Conservation (phyloP, 2,113 vertebrate species). For the Conger conger region DNA sequence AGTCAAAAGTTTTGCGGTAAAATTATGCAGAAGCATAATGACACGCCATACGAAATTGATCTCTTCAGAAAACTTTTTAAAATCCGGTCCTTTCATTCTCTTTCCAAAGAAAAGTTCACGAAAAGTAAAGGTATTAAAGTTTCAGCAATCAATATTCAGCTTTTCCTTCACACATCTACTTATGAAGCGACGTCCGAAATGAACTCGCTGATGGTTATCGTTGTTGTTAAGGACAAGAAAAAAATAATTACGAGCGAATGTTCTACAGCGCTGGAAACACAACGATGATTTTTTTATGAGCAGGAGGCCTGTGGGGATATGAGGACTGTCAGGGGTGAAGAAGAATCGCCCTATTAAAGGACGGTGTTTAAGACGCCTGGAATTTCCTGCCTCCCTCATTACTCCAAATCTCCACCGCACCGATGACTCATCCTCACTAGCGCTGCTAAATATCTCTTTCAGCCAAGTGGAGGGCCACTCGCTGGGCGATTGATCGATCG, state of each 20-base stretch:
- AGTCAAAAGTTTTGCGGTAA: neutral
- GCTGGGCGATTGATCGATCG: constrained; percentile 10
- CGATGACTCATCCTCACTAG: constrained; percentile 12
- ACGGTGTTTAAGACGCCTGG: neutral
- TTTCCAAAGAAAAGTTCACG: neutral
- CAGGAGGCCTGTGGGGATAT: neutral
- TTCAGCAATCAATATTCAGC: no score
- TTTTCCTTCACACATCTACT: no score
- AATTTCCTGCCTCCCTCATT: constrained; percentile 1
- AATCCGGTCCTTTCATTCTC: neutral
- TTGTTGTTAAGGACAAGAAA: neutral
- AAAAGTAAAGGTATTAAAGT: neutral
- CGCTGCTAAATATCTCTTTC: constrained; percentile 9
- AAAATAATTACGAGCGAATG: neutral
- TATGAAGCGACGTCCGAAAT: no score
- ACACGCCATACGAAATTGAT: neutral
- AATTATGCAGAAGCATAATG: neutral
- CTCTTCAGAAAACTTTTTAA: neutral
- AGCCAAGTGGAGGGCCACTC: constrained; percentile 3
- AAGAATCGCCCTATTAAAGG: neutral
- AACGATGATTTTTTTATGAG: neutral
- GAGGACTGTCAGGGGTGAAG: constrained; percentile 5
- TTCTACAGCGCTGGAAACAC: neutral
- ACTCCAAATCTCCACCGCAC: constrained; percentile 3
- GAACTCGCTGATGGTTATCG: no score